Evolutionary conservation across 2,797 vertebrate species (phyloP), one percentile per base, ranked within the genome.

Genomic region (Aulostomus chinensis): DNA sequence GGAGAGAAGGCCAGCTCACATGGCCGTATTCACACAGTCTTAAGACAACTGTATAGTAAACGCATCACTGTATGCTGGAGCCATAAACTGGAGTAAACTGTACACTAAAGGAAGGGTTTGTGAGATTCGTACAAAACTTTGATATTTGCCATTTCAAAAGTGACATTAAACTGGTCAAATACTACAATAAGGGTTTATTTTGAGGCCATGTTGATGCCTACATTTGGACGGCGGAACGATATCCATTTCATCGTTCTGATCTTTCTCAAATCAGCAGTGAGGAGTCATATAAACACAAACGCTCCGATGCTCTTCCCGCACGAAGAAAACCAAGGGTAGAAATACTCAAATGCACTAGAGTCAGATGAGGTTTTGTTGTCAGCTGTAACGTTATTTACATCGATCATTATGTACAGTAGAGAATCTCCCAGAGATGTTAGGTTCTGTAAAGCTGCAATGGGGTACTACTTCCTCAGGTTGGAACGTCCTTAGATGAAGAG

Each of bases 341-440:
- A 86, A 67, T 70, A 68, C 73, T 64, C 39, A 2, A 80, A 84
- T 79, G 79, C 77, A 68, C 66, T 66, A 64, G 71, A 76, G 64
- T 81, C 63, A 53, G 71, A 76, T 84, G 85, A 89, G 81, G 78
- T 87, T 85, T 86, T 84, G 78, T 76, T 36, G 35, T 82, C 64
- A 78, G 80, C 74, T 60, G 52, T 68, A 63, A 73, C 74, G 78
- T 47, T 81, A 80, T 86, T 80, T 80, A 86, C 81, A 84, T 78
- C 9, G 73, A 78, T 77, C 47, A 20, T 31, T 85, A 87, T 86
- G 76, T 86, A 83, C 80, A 87, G 66, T 79, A 84, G 71, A 84
- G 73, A 83, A 83, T 86, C 80, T 87, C 86, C 83, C 86, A 89
- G 84, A 87, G 85, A 83, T 80, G 80, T 85, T 78, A 72, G 48